phyloP scores from a whole-genome alignment of 2,113 vertebrate species.

The Mellivora capensis region DNA sequence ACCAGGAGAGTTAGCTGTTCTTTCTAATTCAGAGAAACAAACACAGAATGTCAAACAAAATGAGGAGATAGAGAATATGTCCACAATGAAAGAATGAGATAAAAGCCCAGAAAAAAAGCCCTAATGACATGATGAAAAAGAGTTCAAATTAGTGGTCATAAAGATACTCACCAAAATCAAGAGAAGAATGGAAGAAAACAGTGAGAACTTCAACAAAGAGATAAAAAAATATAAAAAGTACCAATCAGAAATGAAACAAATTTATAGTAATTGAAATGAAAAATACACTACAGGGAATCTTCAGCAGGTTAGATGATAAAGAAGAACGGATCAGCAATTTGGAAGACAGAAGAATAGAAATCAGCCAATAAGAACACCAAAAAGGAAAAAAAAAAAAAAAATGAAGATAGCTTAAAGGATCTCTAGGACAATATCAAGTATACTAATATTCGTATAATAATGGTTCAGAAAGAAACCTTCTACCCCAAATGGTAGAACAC shows the following conservation, averaged over 20 bases:
- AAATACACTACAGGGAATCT: neutral
- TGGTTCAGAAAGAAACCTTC: neutral
- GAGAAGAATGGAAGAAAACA: neutral
- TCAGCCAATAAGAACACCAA: neutral
- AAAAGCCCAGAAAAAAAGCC: neutral
- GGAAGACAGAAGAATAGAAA: neutral
- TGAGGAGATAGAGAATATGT: neutral
- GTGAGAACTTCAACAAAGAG: neutral
- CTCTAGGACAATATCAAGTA: neutral
- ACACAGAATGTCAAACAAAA: neutral
- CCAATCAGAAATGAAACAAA: neutral
- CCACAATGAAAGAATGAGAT: neutral
- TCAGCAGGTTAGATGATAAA: neutral
- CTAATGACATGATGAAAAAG: neutral
- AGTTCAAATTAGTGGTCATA: neutral
- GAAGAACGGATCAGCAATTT: neutral
- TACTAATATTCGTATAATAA: neutral
- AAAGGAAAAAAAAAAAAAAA: neutral
- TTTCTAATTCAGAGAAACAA: neutral
- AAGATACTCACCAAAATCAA: neutral
- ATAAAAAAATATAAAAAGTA: neutral
- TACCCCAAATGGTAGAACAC: neutral
- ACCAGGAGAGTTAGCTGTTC: neutral
- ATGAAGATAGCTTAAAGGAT: neutral
- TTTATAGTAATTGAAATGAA: neutral